Evolutionary conservation across 2,113 vertebrate species (phyloP).

Genomic region (Mellivora capensis): DNA sequence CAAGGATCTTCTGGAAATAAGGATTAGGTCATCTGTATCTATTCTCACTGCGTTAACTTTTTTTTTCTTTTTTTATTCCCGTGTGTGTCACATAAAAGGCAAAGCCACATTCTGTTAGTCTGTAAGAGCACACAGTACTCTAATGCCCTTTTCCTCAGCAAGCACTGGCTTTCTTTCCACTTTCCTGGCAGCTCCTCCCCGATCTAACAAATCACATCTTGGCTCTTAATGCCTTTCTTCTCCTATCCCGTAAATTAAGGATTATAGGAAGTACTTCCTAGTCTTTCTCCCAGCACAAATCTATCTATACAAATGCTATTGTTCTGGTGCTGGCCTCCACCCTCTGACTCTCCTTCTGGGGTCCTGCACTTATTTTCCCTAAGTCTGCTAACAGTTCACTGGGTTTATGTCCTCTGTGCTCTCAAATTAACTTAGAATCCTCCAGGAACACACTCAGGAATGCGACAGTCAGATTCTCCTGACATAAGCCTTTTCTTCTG

Average conservation of each 20-base stretch:
- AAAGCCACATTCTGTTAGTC: background rate
- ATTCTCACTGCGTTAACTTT: background rate
- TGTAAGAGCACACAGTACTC: background rate
- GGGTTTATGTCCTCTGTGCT: background rate
- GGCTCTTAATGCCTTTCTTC: background rate
- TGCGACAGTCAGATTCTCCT: background rate
- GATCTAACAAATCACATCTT: background rate
- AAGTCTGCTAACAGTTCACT: background rate
- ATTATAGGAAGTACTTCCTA: background rate
- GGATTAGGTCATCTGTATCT: background rate
- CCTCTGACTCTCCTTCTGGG: background rate
- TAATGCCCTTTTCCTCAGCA: too few relatives aligned
- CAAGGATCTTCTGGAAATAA: background rate
- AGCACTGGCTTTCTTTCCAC: background rate
- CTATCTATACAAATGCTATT: background rate
- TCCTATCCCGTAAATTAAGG: background rate
- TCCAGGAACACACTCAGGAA: background rate
- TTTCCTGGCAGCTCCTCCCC: background rate
- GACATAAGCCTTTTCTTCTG: background rate
- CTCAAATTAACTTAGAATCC: background rate
- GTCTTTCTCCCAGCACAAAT: background rate
- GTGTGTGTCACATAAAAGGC: background rate
- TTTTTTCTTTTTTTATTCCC: background rate
- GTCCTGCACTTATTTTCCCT: background rate
- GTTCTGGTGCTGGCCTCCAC: background rate